Conservation (phyloP, 2,888 invertebrate species). For the Limenitis camilla region DNA sequence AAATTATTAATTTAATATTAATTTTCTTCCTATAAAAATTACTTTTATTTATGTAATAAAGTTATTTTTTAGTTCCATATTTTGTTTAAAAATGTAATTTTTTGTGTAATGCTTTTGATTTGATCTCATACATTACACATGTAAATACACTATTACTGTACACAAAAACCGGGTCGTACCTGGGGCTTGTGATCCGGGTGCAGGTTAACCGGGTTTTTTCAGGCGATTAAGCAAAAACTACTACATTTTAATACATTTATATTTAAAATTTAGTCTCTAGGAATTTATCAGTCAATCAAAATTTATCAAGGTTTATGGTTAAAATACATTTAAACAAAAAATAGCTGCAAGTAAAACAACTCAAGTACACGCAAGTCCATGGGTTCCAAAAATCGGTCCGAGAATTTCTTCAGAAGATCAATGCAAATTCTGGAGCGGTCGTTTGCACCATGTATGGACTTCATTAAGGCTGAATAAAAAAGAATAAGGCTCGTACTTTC, state of each 20-base stretch:
- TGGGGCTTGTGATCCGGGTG: too few relatives aligned
- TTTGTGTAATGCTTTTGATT: too few relatives aligned
- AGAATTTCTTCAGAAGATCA: slow-evolving; percentile 34
- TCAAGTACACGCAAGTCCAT: neutral
- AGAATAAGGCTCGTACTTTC: slow-evolving; percentile 37
- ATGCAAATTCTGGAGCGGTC: slow-evolving; percentile 62
- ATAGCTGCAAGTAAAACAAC: neutral
- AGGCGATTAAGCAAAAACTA: too few relatives aligned
- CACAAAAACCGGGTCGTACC: too few relatives aligned
- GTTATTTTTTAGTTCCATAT: neutral
- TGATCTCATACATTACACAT: too few relatives aligned
- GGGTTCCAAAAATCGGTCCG: slow-evolving; percentile 7
- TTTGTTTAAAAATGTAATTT: too few relatives aligned
- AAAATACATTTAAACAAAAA: neutral
- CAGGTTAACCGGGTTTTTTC: too few relatives aligned
- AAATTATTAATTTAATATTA: slow-evolving; percentile 7
- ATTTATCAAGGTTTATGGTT: too few relatives aligned
- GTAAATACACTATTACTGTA: too few relatives aligned
- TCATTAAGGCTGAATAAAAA: slow-evolving; percentile 62
- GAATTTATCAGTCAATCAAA: too few relatives aligned
- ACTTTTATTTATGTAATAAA: slow-evolving; percentile 1
- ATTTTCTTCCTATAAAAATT: slow-evolving; percentile 9
- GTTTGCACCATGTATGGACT: slow-evolving; percentile 52
- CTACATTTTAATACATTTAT: too few relatives aligned
- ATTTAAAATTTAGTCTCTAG: too few relatives aligned